These are phyloP conservation scores for Melinopterus prodromus DNA, from an alignment of 2,888 invertebrate genomes.

Conservation along the genomic window DNA sequence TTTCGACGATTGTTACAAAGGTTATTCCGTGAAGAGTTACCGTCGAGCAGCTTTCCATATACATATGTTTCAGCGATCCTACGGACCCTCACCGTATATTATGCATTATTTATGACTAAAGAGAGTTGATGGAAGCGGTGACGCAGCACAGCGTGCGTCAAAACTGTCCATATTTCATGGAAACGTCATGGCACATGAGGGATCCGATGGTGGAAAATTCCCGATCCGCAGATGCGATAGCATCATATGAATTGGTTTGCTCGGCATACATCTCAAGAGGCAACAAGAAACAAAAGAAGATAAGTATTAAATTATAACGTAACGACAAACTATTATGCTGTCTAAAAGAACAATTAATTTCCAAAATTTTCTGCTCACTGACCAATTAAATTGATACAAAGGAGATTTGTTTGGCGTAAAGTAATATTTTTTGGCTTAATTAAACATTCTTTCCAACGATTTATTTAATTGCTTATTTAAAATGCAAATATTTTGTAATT, in stretches of 20 bases:
- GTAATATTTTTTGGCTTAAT: too few relatives aligned
- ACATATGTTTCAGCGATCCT: not conserved
- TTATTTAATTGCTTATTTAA: too few relatives aligned
- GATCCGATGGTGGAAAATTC: not conserved
- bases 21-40: not conserved
- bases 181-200: not conserved
- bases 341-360: too few relatives aligned
- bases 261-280: not conserved
- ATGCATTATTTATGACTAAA: conserved; percentile 4
- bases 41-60: not conserved
- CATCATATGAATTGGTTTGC: not conserved
- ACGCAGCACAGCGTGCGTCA: not conserved
- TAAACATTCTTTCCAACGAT: too few relatives aligned
- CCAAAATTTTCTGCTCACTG: too few relatives aligned
- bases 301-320: too few relatives aligned
- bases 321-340: too few relatives aligned
- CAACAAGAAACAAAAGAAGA: too few relatives aligned
- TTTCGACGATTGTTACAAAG: not conserved
- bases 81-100: not conserved
- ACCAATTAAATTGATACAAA: too few relatives aligned
- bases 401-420: too few relatives aligned
- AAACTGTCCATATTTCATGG: not conserved
- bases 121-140: not conserved
- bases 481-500: too few relatives aligned
- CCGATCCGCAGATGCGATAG: not conserved